These are phyloP conservation scores for Kradibia gibbosae DNA, from an alignment of 1,140 invertebrate species.

Conservation along the genomic window DNA sequence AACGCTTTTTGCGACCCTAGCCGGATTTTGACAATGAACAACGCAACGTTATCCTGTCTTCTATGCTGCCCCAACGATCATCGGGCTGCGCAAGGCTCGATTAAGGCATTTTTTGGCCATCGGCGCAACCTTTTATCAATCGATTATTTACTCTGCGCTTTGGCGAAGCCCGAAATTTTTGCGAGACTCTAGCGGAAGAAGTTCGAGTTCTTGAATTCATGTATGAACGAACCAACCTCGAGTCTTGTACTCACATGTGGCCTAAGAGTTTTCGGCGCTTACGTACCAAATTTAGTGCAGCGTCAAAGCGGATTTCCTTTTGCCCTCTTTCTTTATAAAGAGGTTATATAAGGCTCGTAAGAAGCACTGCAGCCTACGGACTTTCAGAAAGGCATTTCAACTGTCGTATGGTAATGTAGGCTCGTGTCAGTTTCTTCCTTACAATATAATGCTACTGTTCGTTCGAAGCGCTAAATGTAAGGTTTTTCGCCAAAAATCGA, in stretches of 20 bases:
- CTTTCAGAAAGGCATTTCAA: not conserved
- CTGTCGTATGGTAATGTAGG: not conserved
- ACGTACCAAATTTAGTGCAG: constrained; percentile 12
- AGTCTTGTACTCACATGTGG: not conserved
- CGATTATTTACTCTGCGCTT: no score
- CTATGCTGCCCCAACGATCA: no score
- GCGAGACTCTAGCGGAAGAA: no score
- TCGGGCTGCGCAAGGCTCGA: no score
- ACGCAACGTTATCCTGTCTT: no score
- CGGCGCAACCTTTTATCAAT: no score
- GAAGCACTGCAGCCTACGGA: not conserved
- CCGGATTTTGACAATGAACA: no score
- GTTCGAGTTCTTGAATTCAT: no score
- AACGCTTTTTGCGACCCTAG: no score
- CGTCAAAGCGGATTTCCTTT: not conserved
- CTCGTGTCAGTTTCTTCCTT: not conserved
- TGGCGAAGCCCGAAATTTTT: no score
- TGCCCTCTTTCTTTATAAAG: not conserved
- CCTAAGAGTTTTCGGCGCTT: constrained; percentile 31
- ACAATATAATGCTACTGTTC: not conserved
- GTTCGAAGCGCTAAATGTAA: not conserved
- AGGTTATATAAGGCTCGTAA: not conserved
- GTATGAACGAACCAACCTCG: no score
- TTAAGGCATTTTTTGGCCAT: no score
- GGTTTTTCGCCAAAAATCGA: not conserved